A percentile compares a stretch with the other conserved stretches of the same genome.
Conservation (phyloP, 2,888 invertebrate species). For the Polymixis lichenea region DNA sequence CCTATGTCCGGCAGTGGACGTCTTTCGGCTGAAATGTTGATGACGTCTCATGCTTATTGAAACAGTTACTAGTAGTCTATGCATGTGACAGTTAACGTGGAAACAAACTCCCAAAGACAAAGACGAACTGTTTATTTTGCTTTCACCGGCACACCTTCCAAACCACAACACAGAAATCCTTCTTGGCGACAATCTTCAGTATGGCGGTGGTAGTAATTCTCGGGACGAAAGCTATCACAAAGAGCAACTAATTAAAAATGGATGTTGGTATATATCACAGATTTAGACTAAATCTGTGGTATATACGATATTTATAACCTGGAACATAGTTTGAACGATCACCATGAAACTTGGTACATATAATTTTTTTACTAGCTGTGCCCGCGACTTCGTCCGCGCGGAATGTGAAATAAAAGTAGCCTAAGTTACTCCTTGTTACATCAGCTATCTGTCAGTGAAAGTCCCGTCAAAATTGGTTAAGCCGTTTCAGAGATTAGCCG, state of each 20-base stretch:
- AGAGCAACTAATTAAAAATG: not conserved
- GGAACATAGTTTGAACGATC: not conserved
- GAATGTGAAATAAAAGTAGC: no score
- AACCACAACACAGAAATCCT: conserved; percentile 27
- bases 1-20: no score
- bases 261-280: not conserved
- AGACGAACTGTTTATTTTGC: not conserved
- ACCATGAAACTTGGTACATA: not conserved
- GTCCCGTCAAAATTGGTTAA: no score
- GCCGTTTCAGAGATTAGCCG: no score
- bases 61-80: not conserved
- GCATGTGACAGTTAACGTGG: not conserved
- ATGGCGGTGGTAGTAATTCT: not conserved
- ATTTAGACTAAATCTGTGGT: no score
- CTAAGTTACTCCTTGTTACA: no score
- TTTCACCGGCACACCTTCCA: not conserved
- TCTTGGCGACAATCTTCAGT: not conserved
- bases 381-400: no score
- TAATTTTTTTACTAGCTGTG: no score
- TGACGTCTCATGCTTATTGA: no score
- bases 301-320: not conserved
- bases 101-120: not conserved
- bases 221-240: no score
- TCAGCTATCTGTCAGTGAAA: no score
- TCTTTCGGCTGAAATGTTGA: no score